Evolutionary conservation across 2,888 invertebrate species (phyloP), one percentile per base, ranked within the genome.

Genomic region (Corythucha ciliata): DNA sequence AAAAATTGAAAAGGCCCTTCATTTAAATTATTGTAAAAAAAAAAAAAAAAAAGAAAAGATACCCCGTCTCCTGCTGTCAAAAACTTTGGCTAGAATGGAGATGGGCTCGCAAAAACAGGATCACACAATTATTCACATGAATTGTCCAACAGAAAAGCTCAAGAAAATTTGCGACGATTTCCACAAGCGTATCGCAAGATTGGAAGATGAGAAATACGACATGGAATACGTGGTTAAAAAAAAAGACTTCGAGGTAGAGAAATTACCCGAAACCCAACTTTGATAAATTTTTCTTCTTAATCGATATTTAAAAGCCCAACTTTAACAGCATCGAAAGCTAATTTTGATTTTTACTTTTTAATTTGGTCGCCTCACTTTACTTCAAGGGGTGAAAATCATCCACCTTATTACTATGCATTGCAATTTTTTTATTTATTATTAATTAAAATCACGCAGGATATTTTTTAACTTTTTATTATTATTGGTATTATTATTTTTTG

Each of bases 121-220:
- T 8, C 14, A 41, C 41, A 48, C 39, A 18, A 25, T 41, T 14
- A 40, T 41, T 41, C 49, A 53, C 45, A 48, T 26, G 34, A 41
- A 27, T 49, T 55, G 52, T 57, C 56, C 58, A 45, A 73, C 80
- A 88, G 88, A 87, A 71, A 73, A 76, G 71, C 63, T 85, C 74
- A 80, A 74, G 77, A 77, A 76, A 71, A 75, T 80, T 74, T 74
- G 78, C 76, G 83, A 81, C 76, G 81, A 82, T 67, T 87, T 92
- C 78, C 81, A 94, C 76, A 79, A 79, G 68, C 84, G 88, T 78
- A 87, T 94, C 77, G 72, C 70, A 72, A 72, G 75, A 65, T 80
- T 96, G 77, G 94, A 96, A 79, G 85, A 87, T 68, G 78, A 83
- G 72, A 97, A 96, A 77, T 97, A 87, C 78, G 98, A 98, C 81